These are phyloP conservation scores for Lepidocyrtinus sp. DNA, from an alignment of 2,888 invertebrate genomes.

Conservation along the genomic window DNA sequence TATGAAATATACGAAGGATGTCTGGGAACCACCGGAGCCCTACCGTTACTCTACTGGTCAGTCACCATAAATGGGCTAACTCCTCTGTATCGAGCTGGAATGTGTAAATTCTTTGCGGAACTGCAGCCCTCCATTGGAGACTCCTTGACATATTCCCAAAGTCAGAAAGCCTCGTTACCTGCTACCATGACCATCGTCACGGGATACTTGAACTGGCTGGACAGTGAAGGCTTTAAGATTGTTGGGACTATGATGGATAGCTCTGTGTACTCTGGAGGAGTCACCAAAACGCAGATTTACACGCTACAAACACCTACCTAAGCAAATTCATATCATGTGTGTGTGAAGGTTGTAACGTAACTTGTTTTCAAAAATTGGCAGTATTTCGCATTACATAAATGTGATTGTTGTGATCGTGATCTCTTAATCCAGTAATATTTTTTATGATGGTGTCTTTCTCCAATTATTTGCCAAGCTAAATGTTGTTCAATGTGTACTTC, in stretches of 20 bases:
- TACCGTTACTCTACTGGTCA: constrained; percentile 59
- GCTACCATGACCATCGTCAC: constrained; percentile 56
- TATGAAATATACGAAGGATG: constrained; percentile 64
- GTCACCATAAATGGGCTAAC: constrained; percentile 56
- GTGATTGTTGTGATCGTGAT: no score
- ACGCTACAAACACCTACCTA: no score
- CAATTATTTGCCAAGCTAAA: no score
- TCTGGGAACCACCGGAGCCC: constrained; percentile 49
- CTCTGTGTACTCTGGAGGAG: constrained; percentile 62
- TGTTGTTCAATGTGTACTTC: no score
- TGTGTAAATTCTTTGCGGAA: constrained; percentile 62
- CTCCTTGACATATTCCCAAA: constrained; percentile 49
- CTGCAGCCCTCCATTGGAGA: constrained; percentile 51
- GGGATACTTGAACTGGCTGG: constrained; percentile 57
- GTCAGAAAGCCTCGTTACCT: constrained; percentile 52
- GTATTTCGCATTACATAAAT: no score
- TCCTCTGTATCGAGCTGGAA: constrained; percentile 36
- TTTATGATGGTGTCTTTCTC: no score
- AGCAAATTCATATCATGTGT: no score
- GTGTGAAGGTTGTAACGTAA: no score
- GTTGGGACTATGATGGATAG: constrained; percentile 59
- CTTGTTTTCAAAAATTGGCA: no score
- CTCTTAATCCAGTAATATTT: no score
- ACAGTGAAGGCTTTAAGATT: constrained; percentile 60
- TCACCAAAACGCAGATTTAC: constrained; percentile 61